Evolutionary conservation across 2,113 vertebrate species (phyloP), one percentile per base, ranked within the genome.

Genomic region (Himantopus leucocephalus): DNA sequence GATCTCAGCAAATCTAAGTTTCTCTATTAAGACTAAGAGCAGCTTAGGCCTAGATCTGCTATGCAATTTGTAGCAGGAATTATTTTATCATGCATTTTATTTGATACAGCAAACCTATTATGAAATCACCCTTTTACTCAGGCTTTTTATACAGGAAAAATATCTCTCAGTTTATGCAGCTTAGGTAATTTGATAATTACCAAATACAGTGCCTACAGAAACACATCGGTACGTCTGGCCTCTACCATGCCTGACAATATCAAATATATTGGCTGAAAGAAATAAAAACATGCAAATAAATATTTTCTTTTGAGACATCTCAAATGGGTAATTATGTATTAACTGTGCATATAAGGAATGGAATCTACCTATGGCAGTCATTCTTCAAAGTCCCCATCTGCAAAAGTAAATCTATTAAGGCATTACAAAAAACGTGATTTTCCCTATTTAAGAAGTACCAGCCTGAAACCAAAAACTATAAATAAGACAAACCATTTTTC

Each of bases 231-330:
- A 72, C 23, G 18, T 90, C 77, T 96, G 50, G 30, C 80, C 66
- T 66, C 39, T 85, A 47, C 35, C 15, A 26, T 79, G 47, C 27
- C 53, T 86, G 43, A 91, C 62, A 89, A 56, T 85, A 74, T 94
- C 53, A 92, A 94, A 95, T 79, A 47, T 30, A 83, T 92, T 72
- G 39, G 20, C 70, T 95, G 76, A 85, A 96, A 79, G 55, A 92
- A 88, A 79, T 87, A 60, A 90, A 95, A 97, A 73, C 37, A 72
- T 84, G 63, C 84, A 97, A 97, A 96, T 93, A 91, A 90, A 94
- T 70, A 85, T 95, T 97, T 92, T 96, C 27, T 76, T 88, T 93
- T 92, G 75, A 94, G 70, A 66, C 66, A 88, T 95, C 81, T 97
- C 84, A 92, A 88, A 90, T 73, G 50, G 15, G 8, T 70, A 64